Conservation (phyloP, 2,888 invertebrate genomes). For the Molorchus minor region DNA sequence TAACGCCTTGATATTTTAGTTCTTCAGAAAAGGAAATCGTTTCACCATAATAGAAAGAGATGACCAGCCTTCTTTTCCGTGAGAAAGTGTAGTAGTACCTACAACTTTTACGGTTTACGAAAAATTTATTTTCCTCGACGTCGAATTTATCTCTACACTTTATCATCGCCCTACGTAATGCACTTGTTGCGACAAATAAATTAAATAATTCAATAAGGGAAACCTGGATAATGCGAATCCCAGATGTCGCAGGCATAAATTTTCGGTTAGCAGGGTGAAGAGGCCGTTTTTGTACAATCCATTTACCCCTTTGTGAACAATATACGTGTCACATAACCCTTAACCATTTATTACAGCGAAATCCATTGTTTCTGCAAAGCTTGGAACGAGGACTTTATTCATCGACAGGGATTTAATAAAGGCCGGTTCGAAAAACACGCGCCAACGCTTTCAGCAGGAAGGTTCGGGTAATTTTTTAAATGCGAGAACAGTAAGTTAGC, state of each 20-base stretch:
- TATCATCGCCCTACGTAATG: no score
- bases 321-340: constrained; percentile 50
- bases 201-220: constrained; percentile 39
- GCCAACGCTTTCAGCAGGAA: not conserved
- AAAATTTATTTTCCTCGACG: no score
- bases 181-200: constrained; percentile 35
- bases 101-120: no score
- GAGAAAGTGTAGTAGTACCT: no score
- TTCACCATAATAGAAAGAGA: no score
- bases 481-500: no score
- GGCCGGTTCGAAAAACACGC: not conserved
- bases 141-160: no score
- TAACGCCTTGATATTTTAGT: no score
- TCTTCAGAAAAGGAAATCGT: no score
- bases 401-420: constrained; percentile 8
- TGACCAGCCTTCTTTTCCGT: no score
- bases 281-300: constrained; percentile 46
- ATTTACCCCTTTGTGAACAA: constrained; percentile 50
- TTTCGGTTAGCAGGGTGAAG: constrained; percentile 39
- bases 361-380: constrained; percentile 42
- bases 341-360: constrained; percentile 49
- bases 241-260: constrained; percentile 53
- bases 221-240: constrained; percentile 39
- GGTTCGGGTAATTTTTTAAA: no score
- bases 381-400: constrained; percentile 14